These are phyloP conservation scores for Argyrosomus japonicus DNA, from an alignment of 2,113 vertebrate species.

Conservation along the genomic window DNA sequence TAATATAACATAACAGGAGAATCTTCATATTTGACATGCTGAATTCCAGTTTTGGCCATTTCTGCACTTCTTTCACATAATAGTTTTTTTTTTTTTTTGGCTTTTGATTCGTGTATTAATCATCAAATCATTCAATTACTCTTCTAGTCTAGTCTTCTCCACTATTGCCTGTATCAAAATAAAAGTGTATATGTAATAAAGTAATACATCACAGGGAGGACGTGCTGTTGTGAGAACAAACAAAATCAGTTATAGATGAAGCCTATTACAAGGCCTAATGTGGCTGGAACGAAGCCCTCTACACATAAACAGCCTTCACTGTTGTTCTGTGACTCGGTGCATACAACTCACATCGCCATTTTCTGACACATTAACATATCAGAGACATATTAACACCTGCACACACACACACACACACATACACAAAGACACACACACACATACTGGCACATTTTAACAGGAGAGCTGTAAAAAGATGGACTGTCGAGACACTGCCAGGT, in stretches of 20 bases:
- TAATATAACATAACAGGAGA: not conserved
- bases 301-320: conserved; percentile 38
- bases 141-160: too few species aligned
- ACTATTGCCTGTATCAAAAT: too few species aligned
- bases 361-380: conserved; percentile 53
- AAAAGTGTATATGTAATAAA: not conserved
- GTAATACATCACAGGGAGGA: conserved; percentile 27
- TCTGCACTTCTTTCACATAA: too few species aligned
- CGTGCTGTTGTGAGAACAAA: conserved; percentile 33
- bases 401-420: conserved; percentile 29
- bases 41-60: not conserved
- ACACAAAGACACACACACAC: conserved; percentile 25
- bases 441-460: conserved; percentile 46
- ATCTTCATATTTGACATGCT: not conserved
- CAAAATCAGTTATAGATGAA: conserved; percentile 59
- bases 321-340: conserved; percentile 21
- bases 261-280: conserved; percentile 54
- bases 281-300: conserved; percentile 37
- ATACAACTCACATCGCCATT: conserved; percentile 45
- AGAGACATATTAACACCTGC: conserved; percentile 15
- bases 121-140: not conserved
- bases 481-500: conserved; percentile 70
- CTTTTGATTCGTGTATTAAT: not conserved
- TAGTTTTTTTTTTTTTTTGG: not conserved
- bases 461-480: conserved; percentile 67